Conservation (phyloP, 1,140 invertebrate species). For the Drosophila takahashii region DNA sequence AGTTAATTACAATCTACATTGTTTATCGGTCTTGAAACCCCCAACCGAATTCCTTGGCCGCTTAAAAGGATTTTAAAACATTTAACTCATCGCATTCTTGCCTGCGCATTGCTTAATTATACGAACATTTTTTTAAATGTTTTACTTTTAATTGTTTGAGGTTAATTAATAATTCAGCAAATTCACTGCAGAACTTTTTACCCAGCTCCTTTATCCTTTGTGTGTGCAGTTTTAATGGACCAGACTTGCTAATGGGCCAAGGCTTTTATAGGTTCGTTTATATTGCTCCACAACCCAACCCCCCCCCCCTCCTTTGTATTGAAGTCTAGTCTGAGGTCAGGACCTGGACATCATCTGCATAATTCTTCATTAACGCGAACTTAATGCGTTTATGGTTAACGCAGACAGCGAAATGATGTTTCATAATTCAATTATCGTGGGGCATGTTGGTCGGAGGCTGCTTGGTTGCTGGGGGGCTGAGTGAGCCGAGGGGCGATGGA, state of each 20-base stretch:
- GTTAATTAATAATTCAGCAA: constrained; percentile 78
- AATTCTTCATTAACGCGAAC: constrained; percentile 74
- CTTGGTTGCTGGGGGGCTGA: background rate
- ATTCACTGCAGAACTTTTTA: constrained; percentile 70
- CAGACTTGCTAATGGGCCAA: constrained; percentile 71
- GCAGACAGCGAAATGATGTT: constrained; percentile 68
- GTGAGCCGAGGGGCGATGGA: constrained; percentile 12
- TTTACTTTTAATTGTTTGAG: constrained; percentile 77
- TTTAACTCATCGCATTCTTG: constrained; percentile 33
- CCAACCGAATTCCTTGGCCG: constrained; percentile 33
- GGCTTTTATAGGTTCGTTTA: constrained; percentile 58
- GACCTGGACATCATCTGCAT: constrained; percentile 54
- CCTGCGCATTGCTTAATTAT: constrained; percentile 53
- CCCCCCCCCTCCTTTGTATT: constrained; percentile 31
- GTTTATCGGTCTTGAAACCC: constrained; percentile 61
- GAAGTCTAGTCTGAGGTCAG: constrained; percentile 66
- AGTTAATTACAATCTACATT: constrained; percentile 81
- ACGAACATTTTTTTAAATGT: constrained; percentile 54
- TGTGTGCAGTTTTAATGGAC: constrained; percentile 76
- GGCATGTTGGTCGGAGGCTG: constrained; percentile 12
- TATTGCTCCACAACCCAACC: constrained; percentile 4
- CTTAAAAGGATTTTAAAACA: constrained; percentile 59
- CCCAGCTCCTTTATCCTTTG: constrained; percentile 13
- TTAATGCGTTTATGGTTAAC: constrained; percentile 72
- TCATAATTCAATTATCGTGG: constrained; percentile 75